phyloP scores from a whole-genome alignment of 2,797 vertebrate genomes.

The Telmatherina bonti region DNA sequence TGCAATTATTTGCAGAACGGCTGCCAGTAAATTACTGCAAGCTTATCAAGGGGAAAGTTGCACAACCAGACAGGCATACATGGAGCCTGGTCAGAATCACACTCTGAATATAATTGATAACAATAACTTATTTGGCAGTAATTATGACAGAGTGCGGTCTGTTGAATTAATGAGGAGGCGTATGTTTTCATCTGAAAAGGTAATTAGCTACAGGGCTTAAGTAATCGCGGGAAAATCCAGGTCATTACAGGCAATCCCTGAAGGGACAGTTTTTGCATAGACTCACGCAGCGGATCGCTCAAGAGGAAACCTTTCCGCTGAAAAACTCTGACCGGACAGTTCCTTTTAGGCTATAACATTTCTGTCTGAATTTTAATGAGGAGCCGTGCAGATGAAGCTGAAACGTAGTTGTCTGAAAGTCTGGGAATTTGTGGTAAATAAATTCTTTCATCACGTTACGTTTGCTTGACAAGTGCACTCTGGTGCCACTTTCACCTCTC shows the following conservation, averaged over 20 bases:
- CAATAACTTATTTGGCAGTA: constrained; percentile 79
- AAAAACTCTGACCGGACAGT: constrained; percentile 71
- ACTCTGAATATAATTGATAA: constrained; percentile 76
- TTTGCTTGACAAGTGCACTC: constrained; percentile 22
- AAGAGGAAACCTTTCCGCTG: constrained; percentile 52
- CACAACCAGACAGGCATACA: not conserved
- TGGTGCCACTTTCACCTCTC: constrained; percentile 10
- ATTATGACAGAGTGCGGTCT: constrained; percentile 78
- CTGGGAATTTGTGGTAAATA: constrained; percentile 30
- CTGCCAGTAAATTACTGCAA: not conserved
- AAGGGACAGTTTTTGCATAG: constrained; percentile 60
- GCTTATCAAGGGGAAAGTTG: not conserved
- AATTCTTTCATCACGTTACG: constrained; percentile 45
- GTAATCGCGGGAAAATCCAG: constrained; percentile 64
- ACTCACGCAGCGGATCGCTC: constrained; percentile 38
- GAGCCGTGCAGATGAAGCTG: constrained; percentile 21
- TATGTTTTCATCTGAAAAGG: constrained; percentile 78
- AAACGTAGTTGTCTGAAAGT: constrained; percentile 33
- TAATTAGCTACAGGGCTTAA: constrained; percentile 77
- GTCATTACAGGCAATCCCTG: constrained; percentile 61
- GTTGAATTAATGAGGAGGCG: constrained; percentile 77
- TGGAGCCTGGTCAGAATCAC: constrained; percentile 9
- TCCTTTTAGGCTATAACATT: constrained; percentile 46
- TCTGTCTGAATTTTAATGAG: constrained; percentile 64
- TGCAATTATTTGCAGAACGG: no score